phyloP scores from a whole-genome alignment of 1,140 invertebrate species.

The Dinoponera quadriceps region DNA sequence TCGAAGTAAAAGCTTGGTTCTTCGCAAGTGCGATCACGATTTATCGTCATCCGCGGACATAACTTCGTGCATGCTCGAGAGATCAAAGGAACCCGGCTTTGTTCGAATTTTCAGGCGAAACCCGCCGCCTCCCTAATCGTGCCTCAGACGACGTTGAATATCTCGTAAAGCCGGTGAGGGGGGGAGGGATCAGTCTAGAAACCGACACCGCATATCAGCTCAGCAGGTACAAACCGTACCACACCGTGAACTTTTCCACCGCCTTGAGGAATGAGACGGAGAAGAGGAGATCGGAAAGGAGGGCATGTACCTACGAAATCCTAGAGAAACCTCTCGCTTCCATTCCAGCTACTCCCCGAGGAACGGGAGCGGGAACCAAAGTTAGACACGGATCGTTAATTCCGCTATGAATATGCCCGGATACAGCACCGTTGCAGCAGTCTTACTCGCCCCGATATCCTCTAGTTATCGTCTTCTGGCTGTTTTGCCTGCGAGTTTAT shows the following conservation, averaged over 20 bases:
- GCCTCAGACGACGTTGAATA: too few species aligned
- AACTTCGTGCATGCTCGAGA: too few species aligned
- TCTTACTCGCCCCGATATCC: constrained; percentile 46
- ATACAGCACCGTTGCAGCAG: constrained; percentile 59
- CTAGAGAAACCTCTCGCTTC: constrained; percentile 47
- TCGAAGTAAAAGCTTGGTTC: too few species aligned
- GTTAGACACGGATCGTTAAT: constrained; percentile 82
- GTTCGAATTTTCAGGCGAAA: too few species aligned
- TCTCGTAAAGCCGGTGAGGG: too few species aligned
- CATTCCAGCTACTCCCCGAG: constrained; percentile 28
- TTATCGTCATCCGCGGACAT: too few species aligned
- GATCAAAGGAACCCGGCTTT: too few species aligned
- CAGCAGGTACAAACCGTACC: constrained; percentile 27
- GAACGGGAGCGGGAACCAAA: constrained; percentile 59
- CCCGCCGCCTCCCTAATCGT: too few species aligned
- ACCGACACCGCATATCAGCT: neutral
- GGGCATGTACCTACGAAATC: constrained; percentile 29
- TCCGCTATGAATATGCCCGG: constrained; percentile 80
- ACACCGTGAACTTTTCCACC: constrained; percentile 15
- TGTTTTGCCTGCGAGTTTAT: constrained; percentile 55
- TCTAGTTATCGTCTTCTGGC: constrained; percentile 41
- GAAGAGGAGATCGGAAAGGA: neutral
- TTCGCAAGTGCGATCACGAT: too few species aligned
- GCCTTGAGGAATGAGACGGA: neutral
- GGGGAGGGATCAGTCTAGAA: neutral